phyloP scores from a whole-genome alignment of 92 coral and sea anemone species.

The Paramuricea clavata region DNA sequence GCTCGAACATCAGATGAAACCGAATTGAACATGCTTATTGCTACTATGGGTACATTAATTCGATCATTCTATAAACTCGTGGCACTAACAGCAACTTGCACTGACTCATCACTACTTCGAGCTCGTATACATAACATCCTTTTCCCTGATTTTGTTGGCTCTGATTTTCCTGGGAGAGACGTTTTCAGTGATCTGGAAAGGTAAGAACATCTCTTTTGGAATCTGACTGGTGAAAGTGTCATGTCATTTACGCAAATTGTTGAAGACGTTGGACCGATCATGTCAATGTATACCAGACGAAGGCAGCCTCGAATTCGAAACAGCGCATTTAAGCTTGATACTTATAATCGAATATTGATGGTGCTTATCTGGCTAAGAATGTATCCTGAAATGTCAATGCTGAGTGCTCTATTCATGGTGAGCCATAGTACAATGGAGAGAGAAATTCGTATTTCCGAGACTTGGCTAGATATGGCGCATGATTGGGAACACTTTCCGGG shows the following conservation, averaged over 20 bases:
- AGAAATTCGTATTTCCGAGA: slow-evolving; percentile 8
- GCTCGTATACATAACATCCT: not conserved
- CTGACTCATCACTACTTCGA: not conserved
- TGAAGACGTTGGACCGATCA: not conserved
- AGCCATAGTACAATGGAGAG: slow-evolving; percentile 8
- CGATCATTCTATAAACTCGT: not conserved
- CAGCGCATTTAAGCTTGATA: not conserved
- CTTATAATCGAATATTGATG: not conserved
- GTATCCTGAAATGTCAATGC: not conserved
- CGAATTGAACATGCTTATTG: not conserved
- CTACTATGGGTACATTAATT: not conserved
- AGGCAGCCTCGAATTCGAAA: not conserved
- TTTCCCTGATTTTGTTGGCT: slow-evolving; percentile 2
- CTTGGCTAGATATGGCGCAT: slow-evolving; percentile 1
- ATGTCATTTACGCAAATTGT: not conserved
- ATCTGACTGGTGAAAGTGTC: not conserved
- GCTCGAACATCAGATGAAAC: not conserved
- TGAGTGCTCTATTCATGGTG: slow-evolving; percentile 1
- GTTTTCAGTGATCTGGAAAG: not conserved
- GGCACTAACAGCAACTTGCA: not conserved
- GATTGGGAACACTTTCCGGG: slow-evolving; percentile 14
- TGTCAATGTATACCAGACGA: not conserved
- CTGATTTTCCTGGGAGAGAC: not conserved
- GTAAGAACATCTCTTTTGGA: not conserved
- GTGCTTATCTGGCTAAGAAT: slow-evolving; percentile 25